phyloP scores from a whole-genome alignment of 2,888 invertebrate species.

The Tetropium fuscum region DNA sequence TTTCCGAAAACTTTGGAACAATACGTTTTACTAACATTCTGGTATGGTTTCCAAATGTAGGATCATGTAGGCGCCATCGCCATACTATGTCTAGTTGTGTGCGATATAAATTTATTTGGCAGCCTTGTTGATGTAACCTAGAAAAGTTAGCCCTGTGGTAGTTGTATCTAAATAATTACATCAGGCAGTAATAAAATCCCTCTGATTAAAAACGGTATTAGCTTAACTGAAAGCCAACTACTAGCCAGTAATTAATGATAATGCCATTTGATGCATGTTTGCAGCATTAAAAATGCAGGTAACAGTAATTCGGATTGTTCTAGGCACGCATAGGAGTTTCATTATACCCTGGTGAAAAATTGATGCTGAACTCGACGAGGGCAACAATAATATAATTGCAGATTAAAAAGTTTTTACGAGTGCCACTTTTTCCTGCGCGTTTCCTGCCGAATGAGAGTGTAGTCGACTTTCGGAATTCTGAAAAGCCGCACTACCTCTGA shows the following conservation, averaged over 20 bases:
- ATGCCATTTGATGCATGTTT: not conserved
- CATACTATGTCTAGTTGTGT: too few relatives aligned
- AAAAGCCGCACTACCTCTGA: conserved; percentile 11
- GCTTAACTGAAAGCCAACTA: conserved; percentile 1
- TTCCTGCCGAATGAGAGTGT: conserved; percentile 5
- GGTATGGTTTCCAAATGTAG: too few relatives aligned
- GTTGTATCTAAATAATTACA: too few relatives aligned
- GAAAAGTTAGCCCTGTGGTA: too few relatives aligned
- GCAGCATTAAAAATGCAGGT: not conserved
- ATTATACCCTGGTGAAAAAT: not conserved
- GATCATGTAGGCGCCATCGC: too few relatives aligned
- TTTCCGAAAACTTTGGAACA: too few relatives aligned
- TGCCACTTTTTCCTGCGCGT: not conserved
- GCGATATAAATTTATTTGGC: too few relatives aligned
- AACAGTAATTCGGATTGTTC: not conserved
- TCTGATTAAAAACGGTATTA: conserved; percentile 2
- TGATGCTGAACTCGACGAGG: not conserved
- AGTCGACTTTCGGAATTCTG: conserved; percentile 8
- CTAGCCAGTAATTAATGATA: not conserved
- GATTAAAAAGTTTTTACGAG: conserved; percentile 19
- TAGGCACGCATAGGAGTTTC: conserved; percentile 1
- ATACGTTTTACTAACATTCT: too few relatives aligned
- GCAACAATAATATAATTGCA: conserved; percentile 18
- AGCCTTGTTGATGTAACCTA: too few relatives aligned
- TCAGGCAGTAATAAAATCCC: not conserved